Percentiles rank a stretch among this genome's conserved stretches.
phyloP scores from a whole-genome alignment of 1,140 invertebrate species.

The Hycleus phaleratus region DNA sequence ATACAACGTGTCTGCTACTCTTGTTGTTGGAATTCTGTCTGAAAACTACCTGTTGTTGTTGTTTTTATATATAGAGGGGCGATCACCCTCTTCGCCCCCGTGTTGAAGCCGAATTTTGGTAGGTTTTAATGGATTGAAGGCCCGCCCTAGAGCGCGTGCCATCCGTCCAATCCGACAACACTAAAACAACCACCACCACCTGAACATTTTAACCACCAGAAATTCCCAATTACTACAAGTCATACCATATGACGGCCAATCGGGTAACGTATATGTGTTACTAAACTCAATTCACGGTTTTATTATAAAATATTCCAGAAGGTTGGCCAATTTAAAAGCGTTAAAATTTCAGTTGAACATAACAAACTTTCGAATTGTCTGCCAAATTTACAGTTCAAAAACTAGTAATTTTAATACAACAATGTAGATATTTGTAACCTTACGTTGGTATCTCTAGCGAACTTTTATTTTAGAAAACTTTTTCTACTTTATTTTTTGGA shows the following conservation, averaged over 20 bases:
- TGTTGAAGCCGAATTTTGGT: background rate
- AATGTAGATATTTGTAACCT: too few relatives aligned
- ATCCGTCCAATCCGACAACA: slow-evolving; percentile 19
- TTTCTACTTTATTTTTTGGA: too few relatives aligned
- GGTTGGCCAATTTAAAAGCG: too few relatives aligned
- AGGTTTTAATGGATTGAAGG: slow-evolving; percentile 2
- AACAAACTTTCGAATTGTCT: too few relatives aligned
- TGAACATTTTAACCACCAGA: slow-evolving; percentile 2
- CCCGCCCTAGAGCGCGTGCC: slow-evolving; percentile 21
- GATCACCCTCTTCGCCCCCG: slow-evolving; percentile 9
- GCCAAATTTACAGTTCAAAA: too few relatives aligned
- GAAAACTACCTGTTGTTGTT: slow-evolving; percentile 24
- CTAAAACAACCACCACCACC: slow-evolving; percentile 1
- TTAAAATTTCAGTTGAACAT: too few relatives aligned
- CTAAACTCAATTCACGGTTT: background rate
- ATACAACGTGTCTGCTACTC: too few relatives aligned
- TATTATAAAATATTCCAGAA: too few relatives aligned
- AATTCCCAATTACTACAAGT: slow-evolving; percentile 3
- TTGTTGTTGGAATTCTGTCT: too few relatives aligned
- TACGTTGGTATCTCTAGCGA: too few relatives aligned
- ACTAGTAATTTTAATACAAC: too few relatives aligned
- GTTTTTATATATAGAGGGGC: slow-evolving; percentile 10
- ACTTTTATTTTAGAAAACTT: too few relatives aligned
- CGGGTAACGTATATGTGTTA: background rate
- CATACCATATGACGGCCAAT: background rate